Percentiles rank a stretch among this genome's conserved stretches.
These are phyloP conservation scores for Hypotaenidia okinawae DNA, from an alignment of 2,797 vertebrate genomes.

Conservation along the genomic window DNA sequence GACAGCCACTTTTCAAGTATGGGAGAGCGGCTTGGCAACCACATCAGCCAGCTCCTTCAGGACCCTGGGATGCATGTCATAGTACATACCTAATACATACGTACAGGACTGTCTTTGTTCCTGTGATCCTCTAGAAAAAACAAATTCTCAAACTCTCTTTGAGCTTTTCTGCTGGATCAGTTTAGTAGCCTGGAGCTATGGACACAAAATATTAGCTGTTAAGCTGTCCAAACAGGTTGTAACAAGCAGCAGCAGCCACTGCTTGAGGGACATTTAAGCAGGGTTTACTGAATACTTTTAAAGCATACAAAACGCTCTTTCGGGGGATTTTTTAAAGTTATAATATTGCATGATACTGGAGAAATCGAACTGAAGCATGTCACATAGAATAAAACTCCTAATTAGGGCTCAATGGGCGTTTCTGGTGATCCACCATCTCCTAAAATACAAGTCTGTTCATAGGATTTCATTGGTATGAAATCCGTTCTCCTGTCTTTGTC, in stretches of 20 bases:
- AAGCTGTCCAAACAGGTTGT: constrained; percentile 25
- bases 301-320: not conserved
- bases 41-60: no score
- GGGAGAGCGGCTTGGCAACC: no score
- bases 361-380: constrained; percentile 20
- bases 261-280: not conserved
- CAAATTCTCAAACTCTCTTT: not conserved
- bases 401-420: not conserved
- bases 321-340: not conserved
- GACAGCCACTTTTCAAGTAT: no score
- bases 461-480: not conserved
- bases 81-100: not conserved
- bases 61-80: no score
- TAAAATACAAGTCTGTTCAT: not conserved
- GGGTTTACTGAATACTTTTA: not conserved
- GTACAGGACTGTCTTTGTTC: not conserved
- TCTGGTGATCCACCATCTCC: constrained; percentile 1
- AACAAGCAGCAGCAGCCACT: not conserved
- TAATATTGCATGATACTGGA: not conserved
- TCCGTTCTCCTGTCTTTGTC: not conserved
- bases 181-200: not conserved
- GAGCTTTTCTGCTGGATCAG: not conserved
- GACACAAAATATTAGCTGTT: constrained; percentile 18
- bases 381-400: constrained; percentile 4
- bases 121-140: not conserved